Evolutionary conservation across 1,140 invertebrate species (phyloP).

Genomic region (Periplaneta americana): DNA sequence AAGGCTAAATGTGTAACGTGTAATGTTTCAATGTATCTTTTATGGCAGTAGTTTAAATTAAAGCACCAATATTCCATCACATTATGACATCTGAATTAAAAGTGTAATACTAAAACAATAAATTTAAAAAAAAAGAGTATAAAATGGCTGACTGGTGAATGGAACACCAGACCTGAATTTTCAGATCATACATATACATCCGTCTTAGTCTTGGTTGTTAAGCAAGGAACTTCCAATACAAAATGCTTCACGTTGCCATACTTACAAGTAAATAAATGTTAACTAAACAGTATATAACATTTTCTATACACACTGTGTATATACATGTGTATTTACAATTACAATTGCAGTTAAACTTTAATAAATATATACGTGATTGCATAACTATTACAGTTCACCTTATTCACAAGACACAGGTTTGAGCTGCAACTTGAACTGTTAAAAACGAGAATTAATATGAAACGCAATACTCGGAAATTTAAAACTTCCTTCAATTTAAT

Average conservation of each 20-base stretch:
- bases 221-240: background rate
- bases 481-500: background rate
- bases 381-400: background rate
- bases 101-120: background rate
- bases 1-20: background rate
- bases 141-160: background rate
- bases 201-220: background rate
- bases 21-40: background rate
- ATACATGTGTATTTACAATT: background rate
- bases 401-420: background rate
- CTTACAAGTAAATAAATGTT: background rate
- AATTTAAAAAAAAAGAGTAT: background rate
- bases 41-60: background rate
- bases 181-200: background rate
- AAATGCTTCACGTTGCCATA: background rate
- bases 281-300: background rate
- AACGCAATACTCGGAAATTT: background rate
- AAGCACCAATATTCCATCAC: background rate
- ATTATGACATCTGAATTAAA: background rate
- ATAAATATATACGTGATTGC: background rate
- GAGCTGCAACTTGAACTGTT: background rate
- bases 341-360: background rate
- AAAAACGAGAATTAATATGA: background rate
- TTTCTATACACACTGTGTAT: background rate
- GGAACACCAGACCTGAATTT: background rate